Conservation (phyloP, 2,113 vertebrate species). For the Agelaius phoeniceus region DNA sequence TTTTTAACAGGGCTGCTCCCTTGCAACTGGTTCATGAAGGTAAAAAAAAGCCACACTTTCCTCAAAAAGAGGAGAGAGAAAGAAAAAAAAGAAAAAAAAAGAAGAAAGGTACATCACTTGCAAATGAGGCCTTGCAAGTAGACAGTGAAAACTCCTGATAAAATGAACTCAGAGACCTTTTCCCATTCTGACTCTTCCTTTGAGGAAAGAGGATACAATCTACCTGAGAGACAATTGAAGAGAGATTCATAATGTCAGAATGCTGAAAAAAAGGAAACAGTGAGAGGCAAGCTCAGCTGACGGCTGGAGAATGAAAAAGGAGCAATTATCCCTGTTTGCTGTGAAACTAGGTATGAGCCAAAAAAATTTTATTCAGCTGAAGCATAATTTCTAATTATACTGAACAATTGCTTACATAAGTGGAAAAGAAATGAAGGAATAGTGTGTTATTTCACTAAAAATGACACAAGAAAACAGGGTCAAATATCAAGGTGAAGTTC, state of each 20-base stretch:
- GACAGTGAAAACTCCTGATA: background rate
- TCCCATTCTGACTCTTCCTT: background rate
- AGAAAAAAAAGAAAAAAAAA: background rate
- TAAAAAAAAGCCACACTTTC: background rate
- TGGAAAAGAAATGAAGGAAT: background rate
- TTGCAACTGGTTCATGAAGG: background rate
- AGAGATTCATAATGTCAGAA: background rate
- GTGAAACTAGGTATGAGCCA: background rate
- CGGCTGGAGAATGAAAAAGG: background rate
- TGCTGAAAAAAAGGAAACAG: background rate
- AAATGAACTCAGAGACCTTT: background rate
- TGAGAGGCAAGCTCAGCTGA: background rate
- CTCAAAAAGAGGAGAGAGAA: background rate
- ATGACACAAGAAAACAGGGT: background rate
- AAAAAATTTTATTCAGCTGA: background rate
- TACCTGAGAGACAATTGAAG: background rate
- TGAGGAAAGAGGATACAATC: background rate
- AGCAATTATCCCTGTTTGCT: background rate
- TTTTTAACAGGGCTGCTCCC: background rate
- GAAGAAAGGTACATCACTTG: background rate
- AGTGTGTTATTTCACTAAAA: background rate
- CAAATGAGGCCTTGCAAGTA: background rate
- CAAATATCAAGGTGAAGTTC: background rate
- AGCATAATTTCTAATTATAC: conserved; percentile 5
- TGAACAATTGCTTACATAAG: background rate